phyloP scores from a whole-genome alignment of 2,888 invertebrate species.

The Pachymerium ferrugineum region DNA sequence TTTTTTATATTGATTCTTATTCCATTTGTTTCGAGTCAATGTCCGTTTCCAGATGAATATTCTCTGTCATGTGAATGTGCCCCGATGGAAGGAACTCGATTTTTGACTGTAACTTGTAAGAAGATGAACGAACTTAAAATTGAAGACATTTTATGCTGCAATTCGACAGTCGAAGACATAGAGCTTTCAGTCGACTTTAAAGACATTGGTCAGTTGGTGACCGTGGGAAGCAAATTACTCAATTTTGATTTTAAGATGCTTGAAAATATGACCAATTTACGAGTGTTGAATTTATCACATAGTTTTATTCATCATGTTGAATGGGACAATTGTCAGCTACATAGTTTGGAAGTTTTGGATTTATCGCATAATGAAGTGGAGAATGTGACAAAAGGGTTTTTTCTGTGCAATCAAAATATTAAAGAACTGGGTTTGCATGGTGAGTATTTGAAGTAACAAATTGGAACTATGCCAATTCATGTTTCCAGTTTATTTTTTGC shows the following conservation, averaged over 20 bases:
- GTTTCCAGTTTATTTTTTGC: not conserved
- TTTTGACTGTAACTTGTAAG: not conserved
- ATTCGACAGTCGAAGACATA: too few relatives aligned
- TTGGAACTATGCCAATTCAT: not conserved
- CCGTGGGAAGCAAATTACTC: not conserved
- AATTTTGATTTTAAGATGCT: not conserved
- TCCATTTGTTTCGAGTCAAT: not conserved
- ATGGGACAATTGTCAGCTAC: not conserved
- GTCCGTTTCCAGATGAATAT: not conserved
- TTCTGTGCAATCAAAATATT: not conserved
- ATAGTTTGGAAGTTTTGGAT: not conserved
- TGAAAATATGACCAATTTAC: constrained; percentile 3
- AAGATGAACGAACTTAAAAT: not conserved
- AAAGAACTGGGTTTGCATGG: not conserved
- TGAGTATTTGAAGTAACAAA: not conserved
- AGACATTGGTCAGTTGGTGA: not conserved
- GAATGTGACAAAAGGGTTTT: not conserved
- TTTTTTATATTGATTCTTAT: not conserved
- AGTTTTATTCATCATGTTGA: not conserved
- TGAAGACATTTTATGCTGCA: constrained; percentile 2
- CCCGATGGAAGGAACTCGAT: not conserved
- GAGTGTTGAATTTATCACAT: not conserved
- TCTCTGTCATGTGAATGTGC: not conserved
- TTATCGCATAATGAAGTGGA: not conserved
- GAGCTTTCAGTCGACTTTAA: not conserved